A percentile compares a stretch with the other conserved stretches of the same genome.
These are phyloP conservation scores for Plebejus melissa DNA, from an alignment of 2,888 invertebrate species.

Conservation along the genomic window DNA sequence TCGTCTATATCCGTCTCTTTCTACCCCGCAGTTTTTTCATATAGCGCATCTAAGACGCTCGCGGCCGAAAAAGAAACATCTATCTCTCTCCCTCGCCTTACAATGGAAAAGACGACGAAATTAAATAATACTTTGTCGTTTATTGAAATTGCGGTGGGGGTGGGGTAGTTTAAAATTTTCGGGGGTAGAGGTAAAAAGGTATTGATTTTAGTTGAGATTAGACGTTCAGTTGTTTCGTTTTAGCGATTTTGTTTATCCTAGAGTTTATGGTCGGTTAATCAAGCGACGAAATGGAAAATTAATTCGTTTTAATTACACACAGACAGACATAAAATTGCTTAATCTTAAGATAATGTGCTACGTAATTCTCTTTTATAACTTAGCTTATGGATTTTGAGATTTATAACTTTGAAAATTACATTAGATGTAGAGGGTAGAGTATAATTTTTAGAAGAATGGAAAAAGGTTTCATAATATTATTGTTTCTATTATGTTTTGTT, in stretches of 20 bases:
- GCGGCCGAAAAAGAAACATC: conserved; percentile 36
- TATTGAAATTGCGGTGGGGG: conserved; percentile 62
- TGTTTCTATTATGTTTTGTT: too few relatives aligned
- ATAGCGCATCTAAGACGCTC: conserved; percentile 32
- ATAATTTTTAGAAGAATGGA: background rate
- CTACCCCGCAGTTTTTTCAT: conserved; percentile 46
- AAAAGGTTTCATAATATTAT: too few relatives aligned
- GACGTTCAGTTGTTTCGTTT: conserved; percentile 44
- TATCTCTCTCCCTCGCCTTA: conserved; percentile 61
- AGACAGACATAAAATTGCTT: background rate
- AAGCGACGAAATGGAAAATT: background rate
- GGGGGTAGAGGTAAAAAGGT: conserved; percentile 73
- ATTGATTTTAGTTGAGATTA: conserved; percentile 75
- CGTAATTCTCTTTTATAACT: background rate
- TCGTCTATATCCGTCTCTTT: conserved; percentile 63
- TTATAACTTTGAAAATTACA: background rate
- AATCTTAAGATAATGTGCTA: background rate
- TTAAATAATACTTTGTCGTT: conserved; percentile 79
- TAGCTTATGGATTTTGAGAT: background rate
- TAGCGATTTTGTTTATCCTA: background rate
- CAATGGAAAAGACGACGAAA: conserved; percentile 73
- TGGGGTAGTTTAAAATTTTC: conserved; percentile 61
- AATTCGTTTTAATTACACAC: conserved; percentile 10
- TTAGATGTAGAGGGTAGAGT: background rate
- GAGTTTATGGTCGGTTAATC: background rate